Evolutionary conservation across 2,113 vertebrate genomes (phyloP), one percentile per base, ranked within the genome.

Genomic region (Gymnorhina tibicen): DNA sequence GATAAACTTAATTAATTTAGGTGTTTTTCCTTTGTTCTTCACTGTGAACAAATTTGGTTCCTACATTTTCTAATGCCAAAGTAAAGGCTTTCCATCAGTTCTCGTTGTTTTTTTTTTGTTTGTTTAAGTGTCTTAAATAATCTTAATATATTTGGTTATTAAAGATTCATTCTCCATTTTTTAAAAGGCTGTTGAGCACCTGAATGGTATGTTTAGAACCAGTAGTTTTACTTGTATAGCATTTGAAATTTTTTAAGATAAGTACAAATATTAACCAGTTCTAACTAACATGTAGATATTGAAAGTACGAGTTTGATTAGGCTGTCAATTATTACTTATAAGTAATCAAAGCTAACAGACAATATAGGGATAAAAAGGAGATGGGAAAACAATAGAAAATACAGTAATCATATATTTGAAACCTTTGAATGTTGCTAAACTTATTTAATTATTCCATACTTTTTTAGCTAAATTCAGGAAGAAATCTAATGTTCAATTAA

Each of bases 101-200:
- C 13, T 13, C 0, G 0, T 32, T 77, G 32, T 11, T 2, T 0
- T 26, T 47, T 69, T 21, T 35, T 62, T 44, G 6, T 50, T 32
- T 81, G 4, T 10, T 70, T 32, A 56, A 46, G 5, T 49, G 2
- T 66, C 32, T 60, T 81, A 81, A 60, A 42, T 32, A 47, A 59
- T 73, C 19, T 35, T 73, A 55, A 42, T 68, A 35, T 49, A 4
- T 72, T 66, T 67, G 44, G 37, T 30, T 85, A 27, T 66, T 92
- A 44, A 16, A 59, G 4, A 44, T 27, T 27, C 0, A 39, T 55
- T 66, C 55, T 86, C 6, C 1, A 13, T 67, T 83, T 88, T 76
- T 10, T 8, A 64, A 76, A 84, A 89, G 3, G 2, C 12, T 47
- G 23, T 11, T 52, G 32, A 77, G 10, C 6, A 5, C 35, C 14